Conservation (phyloP, 2,888 invertebrate species). For the Oscheius myriophilus region DNA sequence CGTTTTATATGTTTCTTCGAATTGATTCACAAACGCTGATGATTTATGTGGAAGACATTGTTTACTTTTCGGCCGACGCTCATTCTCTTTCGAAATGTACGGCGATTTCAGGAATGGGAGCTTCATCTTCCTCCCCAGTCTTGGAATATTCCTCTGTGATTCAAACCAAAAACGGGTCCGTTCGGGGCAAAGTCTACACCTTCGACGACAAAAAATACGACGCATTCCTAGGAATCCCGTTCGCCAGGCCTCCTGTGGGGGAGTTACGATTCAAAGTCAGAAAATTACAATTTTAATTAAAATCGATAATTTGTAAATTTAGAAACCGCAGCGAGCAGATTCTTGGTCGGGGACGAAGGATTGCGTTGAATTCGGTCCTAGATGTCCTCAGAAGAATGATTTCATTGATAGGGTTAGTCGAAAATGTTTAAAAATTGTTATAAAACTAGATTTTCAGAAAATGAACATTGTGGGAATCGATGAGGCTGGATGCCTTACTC, state of each 20-base stretch:
- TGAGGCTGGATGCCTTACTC: constrained; percentile 50
- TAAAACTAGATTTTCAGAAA: constrained; percentile 24
- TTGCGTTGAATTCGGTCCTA: constrained; percentile 55
- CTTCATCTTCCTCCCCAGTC: not conserved
- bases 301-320: constrained; percentile 30
- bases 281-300: no score
- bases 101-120: constrained; percentile 13
- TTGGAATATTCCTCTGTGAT: constrained; percentile 21
- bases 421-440: constrained; percentile 2
- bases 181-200: constrained; percentile 33
- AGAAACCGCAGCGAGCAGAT: constrained; percentile 47
- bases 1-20: no score
- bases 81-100: no score
- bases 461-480: constrained; percentile 45
- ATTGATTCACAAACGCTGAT: no score
- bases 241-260: constrained; percentile 47
- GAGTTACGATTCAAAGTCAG: constrained; percentile 43
- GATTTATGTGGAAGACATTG: no score
- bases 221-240: constrained; percentile 48
- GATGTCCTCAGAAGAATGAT: constrained; percentile 53
- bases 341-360: constrained; percentile 49
- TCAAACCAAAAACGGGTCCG: constrained; percentile 25
- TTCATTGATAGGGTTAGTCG: constrained; percentile 35
- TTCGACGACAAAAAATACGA: constrained; percentile 34
- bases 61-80: no score